Base-by-base conservation (phyloP, 2,888 invertebrate genomes). In the Cephonodes hylas region DNA sequence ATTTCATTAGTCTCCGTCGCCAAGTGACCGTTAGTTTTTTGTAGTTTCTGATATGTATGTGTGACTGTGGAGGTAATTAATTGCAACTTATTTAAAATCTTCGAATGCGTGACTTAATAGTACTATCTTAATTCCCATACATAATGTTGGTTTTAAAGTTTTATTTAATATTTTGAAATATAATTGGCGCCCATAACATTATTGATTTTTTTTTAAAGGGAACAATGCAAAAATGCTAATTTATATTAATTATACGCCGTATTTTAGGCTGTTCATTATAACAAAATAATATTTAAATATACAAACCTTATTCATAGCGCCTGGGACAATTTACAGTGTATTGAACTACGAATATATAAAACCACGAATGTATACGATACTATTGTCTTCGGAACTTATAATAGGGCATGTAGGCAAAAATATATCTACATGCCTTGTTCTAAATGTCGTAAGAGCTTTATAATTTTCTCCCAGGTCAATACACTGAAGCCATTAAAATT, bases 281-380 rank as follows among this genome's bases (percentile, higher is more conserved):
- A 69, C 63, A 67, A 66, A 71, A 69, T 70, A 69, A 68, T 73
- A 77, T 76, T 77, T 67, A 72, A 73, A 73, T 74, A 67, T 18
- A 42, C 53, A 53, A 53, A 66, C 48, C 60, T 61, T 70, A 70
- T 69, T 72, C 66, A 70, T 71, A 67, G 70, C 65, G 66, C 66
- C 42, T 64, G 66, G 68, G 66, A 45, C 71, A 69, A 70, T 72
- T 69, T 63, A 62, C 57, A 63, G 71, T 70, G 63, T 74, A 70
- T 71, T 72, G 66, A 74, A 71, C 72, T 64, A 65, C 64, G 68
- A 66, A 64, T 65, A 63, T 46, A 8, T 38, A 38, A 13, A 38
- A 25, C 8, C 5, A 27, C 7, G 25, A 27, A 7, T 27, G 8
- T 48, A 15, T 23, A 25, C 5, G 13, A 5, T 10, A 6, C n/a